These are phyloP conservation scores for Melipona quadrifasciata DNA, from an alignment of 1,140 invertebrate species.

Conservation along the genomic window DNA sequence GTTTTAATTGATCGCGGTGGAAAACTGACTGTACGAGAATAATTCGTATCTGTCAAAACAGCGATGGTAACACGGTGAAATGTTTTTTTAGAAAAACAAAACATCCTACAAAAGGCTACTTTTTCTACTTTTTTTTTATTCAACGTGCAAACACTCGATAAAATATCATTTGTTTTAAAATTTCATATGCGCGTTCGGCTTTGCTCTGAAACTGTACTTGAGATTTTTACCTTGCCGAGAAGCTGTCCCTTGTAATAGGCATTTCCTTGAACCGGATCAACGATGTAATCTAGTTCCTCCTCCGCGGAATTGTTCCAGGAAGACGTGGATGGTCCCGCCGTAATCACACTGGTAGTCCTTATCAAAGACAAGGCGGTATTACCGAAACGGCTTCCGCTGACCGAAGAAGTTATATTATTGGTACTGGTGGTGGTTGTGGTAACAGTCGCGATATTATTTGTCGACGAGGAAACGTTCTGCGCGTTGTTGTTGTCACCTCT, in stretches of 20 bases:
- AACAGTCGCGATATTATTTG: slow-evolving; percentile 16
- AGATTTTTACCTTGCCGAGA: slow-evolving; percentile 81
- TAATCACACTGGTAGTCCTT: slow-evolving; percentile 45
- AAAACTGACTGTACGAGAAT: too few species aligned
- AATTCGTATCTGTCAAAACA: too few species aligned
- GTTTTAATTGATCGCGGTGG: too few species aligned
- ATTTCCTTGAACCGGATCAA: slow-evolving; percentile 81
- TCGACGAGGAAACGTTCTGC: slow-evolving; percentile 35
- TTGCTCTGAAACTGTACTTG: not conserved
- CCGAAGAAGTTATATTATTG: slow-evolving; percentile 49
- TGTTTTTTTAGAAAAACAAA: too few species aligned
- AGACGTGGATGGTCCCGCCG: slow-evolving; percentile 58
- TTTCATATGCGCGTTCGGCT: too few species aligned
- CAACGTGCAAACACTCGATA: too few species aligned
- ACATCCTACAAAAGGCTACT: too few species aligned
- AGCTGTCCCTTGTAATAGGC: slow-evolving; percentile 83
- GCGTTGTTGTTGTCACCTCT: slow-evolving; percentile 51
- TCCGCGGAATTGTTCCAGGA: slow-evolving; percentile 71
- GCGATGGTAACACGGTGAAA: too few species aligned
- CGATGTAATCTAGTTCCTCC: slow-evolving; percentile 81
- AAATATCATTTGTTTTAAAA: too few species aligned
- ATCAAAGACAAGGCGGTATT: slow-evolving; percentile 42
- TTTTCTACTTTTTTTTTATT: too few species aligned
- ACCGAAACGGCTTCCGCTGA: slow-evolving; percentile 43
- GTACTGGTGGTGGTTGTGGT: slow-evolving; percentile 21